Evolutionary conservation across 2,888 invertebrate species (phyloP), one percentile per base, ranked within the genome.

Genomic region (Eupithecia subfuscata): DNA sequence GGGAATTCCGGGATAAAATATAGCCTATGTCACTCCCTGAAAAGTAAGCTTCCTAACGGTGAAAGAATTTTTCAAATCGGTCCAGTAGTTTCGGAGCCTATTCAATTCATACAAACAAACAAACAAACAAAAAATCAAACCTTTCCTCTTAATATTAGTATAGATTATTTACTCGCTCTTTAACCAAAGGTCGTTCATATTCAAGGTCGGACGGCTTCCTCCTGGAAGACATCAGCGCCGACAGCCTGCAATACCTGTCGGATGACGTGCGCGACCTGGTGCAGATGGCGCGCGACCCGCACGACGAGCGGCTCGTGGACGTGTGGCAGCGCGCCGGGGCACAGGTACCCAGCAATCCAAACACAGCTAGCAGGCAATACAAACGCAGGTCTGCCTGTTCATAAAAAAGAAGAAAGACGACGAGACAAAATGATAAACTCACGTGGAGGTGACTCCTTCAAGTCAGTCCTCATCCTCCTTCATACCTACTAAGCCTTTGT

Each of bases 161-260:
- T n/a, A n/a, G n/a, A n/a, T n/a, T n/a, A n/a, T 37, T 37, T 7
- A 37, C 6, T 48, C 6, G 16, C 8, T 48, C n/a, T n/a, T 52
- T n/a, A 52, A n/a, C n/a, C n/a, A 9, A 52, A 52, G 0, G 9
- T 52, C n/a, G 7, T 30, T 9, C 1, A 25, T 45, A 45, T 56
- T 37, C 8, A 18, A 77, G 92, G 11, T 90, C 92, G 1, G 92
- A 93, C 45, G 88, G 88, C 0, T 85, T 88, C 18, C 85, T 89
- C 6, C 75, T 88, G 0, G 89, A 90, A 9, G 93, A 93, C 0
- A 64, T 87, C 0, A 88, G 85, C 56, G 95, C 95, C 7, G 94
- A 95, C 0, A 92, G 89, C 64, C 85, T 95, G 0, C 95, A 95
- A 79, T 94, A 94, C 70, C 78, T 95, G 2, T 92, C 95, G 0